Evolutionary conservation across 2,888 invertebrate genomes (phyloP).

Genomic region (Andrena flavipes): DNA sequence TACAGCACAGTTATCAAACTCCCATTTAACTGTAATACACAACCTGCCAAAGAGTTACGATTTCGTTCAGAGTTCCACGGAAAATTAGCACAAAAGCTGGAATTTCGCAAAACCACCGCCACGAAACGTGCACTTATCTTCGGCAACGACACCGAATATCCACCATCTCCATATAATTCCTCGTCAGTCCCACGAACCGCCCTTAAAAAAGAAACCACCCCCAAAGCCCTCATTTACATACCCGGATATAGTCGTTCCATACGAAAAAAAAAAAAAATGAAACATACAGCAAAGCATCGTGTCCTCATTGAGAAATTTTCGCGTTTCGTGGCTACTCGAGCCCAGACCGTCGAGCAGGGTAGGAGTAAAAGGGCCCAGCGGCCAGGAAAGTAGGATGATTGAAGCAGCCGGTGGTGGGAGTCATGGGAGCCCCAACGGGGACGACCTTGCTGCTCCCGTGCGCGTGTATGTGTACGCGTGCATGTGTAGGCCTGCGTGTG

Average conservation of each 20-base stretch:
- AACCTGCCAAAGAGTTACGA: neutral
- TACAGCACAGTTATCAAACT: constrained; percentile 1
- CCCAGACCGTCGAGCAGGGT: constrained; percentile 15
- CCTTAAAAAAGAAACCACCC: neutral
- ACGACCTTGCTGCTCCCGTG: constrained; percentile 64
- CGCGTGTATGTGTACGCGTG: constrained; percentile 24
- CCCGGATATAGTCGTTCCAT: neutral
- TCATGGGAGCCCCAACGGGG: constrained; percentile 62
- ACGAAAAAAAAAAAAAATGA: too few species aligned
- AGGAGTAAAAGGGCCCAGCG: constrained; percentile 55
- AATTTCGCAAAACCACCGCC: neutral
- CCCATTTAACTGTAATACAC: neutral
- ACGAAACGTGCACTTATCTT: too few species aligned
- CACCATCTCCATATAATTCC: too few species aligned
- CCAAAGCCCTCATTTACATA: neutral
- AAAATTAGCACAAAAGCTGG: neutral
- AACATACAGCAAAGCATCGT: neutral
- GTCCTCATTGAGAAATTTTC: constrained; percentile 45
- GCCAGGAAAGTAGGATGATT: constrained; percentile 67
- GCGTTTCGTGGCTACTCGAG: constrained; percentile 29
- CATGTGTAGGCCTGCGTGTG: neutral
- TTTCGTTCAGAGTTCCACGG: neutral
- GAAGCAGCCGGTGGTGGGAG: constrained; percentile 54
- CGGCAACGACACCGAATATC: too few species aligned
- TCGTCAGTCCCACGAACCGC: too few species aligned